Evolutionary conservation across 2,797 vertebrate species (phyloP), one percentile per base, ranked within the genome.

Genomic region (Erpetoichthys calabaricus): DNA sequence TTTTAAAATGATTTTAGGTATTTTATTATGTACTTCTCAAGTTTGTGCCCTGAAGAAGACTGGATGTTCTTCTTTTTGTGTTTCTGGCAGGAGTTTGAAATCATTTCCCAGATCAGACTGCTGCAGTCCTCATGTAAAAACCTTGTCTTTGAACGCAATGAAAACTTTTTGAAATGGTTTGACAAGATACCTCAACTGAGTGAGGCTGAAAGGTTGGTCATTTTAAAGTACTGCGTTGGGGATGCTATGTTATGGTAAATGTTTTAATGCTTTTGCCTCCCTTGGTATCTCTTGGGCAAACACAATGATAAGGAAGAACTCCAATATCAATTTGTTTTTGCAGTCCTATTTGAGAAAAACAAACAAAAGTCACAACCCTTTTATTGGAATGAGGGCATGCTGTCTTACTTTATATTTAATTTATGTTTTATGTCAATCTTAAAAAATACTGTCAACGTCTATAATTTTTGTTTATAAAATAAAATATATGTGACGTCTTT

Each of bases 91-190:
- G 92, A 96, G 68, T 96, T 94, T 71, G 88, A 91, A 76, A 86
- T 92, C 63, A 82, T 96, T 44, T 88, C 89, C 59, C 90, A 91
- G 68, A 88, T 96, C 67, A 85, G 78, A 2, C 81, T 88, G 57
- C 86, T 96, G 53, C 91, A 94, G 75, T 86, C 86, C 0, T 87
- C 87, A 9, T 94, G 91, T 71, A 89, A 86, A 55, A 85, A 87
- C 69, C 88, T 90, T 61, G 69, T 80, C 4, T 84, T 94, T 65
- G 58, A 51, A 4, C 45, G 67, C 0, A 84, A 92, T 8, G 74
- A 76, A 9, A 63, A 76, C 51, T 89, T 96, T 62, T 55, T 75
- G 8, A 67, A 62, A 45, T 96, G 92, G 92, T 91, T 94, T n/a
- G 70, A 69, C 63, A 77, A 81, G 1, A 86, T 89, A 0, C 85